Evolutionary conservation across 2,797 vertebrate genomes (phyloP), one percentile per base, ranked within the genome.

Genomic region (Chelmon rostratus): DNA sequence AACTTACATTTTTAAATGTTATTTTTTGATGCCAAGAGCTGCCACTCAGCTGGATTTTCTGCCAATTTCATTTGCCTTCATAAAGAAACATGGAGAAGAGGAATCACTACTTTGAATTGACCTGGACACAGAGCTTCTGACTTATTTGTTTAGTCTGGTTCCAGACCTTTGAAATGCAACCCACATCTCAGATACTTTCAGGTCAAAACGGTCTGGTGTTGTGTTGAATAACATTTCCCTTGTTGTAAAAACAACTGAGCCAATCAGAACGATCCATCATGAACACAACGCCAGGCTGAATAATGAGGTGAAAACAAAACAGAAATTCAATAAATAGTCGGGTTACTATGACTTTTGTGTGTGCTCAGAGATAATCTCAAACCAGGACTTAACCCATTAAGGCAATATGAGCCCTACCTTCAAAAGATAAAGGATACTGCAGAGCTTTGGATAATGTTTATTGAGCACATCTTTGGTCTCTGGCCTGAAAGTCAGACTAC

Each of bases 101-200:
- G 10, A 23, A 35, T n/a, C 33, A 23, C 23, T 49, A 21, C 25
- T 53, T 46, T 65, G 25, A 79, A 58, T 31, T 68, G 49, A 68
- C 37, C 63, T 46, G 28, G 42, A 79, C 13, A 31, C 21, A 13
- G 1, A 71, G 40, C 33, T 73, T 79, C 68, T 68, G 37, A 64
- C 44, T 69, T 12, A 6, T 21, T 44, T 61, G 19, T 59, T 23
- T 15, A 73, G 21, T n/a, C 72, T 23, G 15, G 64, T 49, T 44
- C 4, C 16, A 35, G 33, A 50, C 35, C 40, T 49, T 42, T 70
- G 12, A 61, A 70, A 56, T 47, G 33, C 28, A 11, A 1, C 9
- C 25, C 16, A 42, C n/a, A 57, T 62, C 18, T 62, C 35, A 56
- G 25, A 52, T 59, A 64, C 35, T 53, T 66, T 59, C 38, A 33